phyloP scores from a whole-genome alignment of 2,888 invertebrate species.

The Ectemnius lituratus region DNA sequence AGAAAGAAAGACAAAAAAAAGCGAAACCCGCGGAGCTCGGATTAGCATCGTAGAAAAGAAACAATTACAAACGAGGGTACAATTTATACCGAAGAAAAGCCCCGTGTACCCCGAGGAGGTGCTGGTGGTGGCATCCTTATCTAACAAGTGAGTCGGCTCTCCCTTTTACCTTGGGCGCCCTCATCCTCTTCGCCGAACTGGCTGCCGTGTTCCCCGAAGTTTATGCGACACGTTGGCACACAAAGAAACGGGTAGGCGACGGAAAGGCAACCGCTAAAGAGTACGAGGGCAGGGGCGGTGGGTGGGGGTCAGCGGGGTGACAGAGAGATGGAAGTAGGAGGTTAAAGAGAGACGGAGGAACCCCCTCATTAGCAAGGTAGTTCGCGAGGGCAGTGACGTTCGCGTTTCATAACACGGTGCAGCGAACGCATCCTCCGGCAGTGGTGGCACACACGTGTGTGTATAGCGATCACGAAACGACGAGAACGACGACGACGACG shows the following conservation, averaged over 20 bases:
- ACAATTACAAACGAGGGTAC: conserved; percentile 1
- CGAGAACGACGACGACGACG: conserved; percentile 32
- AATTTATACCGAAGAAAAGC: conserved; percentile 3
- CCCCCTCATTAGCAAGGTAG: conserved; percentile 65
- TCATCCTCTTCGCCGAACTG: conserved; percentile 36
- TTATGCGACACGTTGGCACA: conserved; percentile 44
- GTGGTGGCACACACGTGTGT: conserved; percentile 12
- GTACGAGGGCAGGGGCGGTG: conserved; percentile 8
- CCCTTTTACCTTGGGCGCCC: conserved; percentile 4
- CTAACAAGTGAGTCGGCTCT: background rate
- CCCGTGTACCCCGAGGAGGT: conserved; percentile 17
- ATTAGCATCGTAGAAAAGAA: conserved; percentile 4
- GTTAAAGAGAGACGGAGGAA: conserved; percentile 37
- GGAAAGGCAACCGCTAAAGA: background rate
- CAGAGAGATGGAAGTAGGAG: background rate
- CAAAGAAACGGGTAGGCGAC: conserved; percentile 26
- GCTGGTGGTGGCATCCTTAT: conserved; percentile 20
- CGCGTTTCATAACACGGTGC: conserved; percentile 62
- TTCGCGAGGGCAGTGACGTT: conserved; percentile 58
- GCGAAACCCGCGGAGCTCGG: background rate
- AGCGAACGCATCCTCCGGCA: conserved; percentile 34
- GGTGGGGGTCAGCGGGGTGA: conserved; percentile 1
- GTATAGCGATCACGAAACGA: background rate
- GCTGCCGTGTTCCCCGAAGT: conserved; percentile 43
- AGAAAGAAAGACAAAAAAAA: background rate